Evolutionary conservation across 2,888 invertebrate species (phyloP), one percentile per base, ranked within the genome.

Genomic region (Siphlonurus alternatus): DNA sequence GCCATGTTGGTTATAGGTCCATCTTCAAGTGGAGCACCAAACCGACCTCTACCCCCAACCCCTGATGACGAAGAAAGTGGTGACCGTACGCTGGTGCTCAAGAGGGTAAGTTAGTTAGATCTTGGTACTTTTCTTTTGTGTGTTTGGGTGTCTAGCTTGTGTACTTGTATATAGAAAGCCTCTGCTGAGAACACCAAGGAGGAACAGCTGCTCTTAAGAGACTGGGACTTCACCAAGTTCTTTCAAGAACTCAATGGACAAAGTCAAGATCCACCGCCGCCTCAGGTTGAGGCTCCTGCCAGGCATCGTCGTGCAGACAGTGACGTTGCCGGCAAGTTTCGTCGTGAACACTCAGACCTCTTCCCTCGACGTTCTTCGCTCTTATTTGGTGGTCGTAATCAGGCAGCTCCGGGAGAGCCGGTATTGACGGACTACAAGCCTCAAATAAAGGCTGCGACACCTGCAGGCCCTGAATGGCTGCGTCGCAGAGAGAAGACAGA

Each of bases 1-100:
- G n/a, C n/a, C n/a, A n/a, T n/a, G n/a, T n/a, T n/a, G n/a, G n/a
- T 38, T 10, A 38, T 15, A 59, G 19, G 19, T 59, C 5, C 59
- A 15, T 38, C 38, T 15, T 38, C 38, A 15, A 38, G 38, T 38
- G 86, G 87, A 64, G 89, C 93, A 70, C 94, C 94, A 66, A 94
- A 93, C 74, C 83, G 94, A 70, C 95, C 95, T 63, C 81, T 95
- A 72, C 95, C 95, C 65, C 95, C 95, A 62, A 95, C 95, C 63
- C 95, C 95, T 54, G 94, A 93, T 75, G 94, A 95, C 73, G 91
- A 92, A 75, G 88, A 88, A 77, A 79, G 82, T 71, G 87, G 88
- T 65, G 93, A 93, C 76, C 84, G 91, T 73, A 95, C 94, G 65
- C 84, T 95, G 76, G 93, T 94, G 73, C 87, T 93, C 83, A 87